Percentiles rank a stretch among this genome's conserved stretches.
Evolutionary conservation across 2,797 vertebrate genomes (phyloP).

Genomic region (Nyctalus aviator): DNA sequence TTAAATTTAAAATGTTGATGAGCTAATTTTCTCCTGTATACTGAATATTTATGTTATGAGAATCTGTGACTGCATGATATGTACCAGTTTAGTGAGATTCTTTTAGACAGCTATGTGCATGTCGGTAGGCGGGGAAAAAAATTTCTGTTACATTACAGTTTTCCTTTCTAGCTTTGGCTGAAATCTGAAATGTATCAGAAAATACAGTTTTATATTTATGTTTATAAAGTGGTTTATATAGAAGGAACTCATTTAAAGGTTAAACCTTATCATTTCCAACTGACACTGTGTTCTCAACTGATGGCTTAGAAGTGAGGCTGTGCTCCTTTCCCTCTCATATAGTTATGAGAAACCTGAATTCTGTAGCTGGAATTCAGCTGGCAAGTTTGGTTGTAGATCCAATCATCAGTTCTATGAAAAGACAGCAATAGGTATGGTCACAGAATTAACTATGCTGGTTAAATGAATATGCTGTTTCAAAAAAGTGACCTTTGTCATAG

Average conservation of each 20-base stretch:
- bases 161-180: not conserved
- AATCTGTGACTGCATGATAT: constrained; percentile 22
- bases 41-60: constrained; percentile 28
- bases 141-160: not conserved
- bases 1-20: constrained; percentile 57
- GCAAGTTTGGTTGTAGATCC: constrained; percentile 36
- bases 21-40: not conserved
- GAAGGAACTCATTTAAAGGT: constrained; percentile 43
- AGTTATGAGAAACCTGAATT: constrained; percentile 23
- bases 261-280: constrained; percentile 27
- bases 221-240: constrained; percentile 45
- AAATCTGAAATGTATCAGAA: not conserved
- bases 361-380: constrained; percentile 31
- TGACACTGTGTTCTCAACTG: not conserved
- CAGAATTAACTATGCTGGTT: constrained; percentile 54
- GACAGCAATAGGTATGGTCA: not conserved
- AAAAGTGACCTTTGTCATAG: constrained; percentile 2
- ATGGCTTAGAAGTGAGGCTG: not conserved
- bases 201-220: constrained; percentile 59
- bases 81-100: not conserved
- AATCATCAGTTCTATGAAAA: constrained; percentile 9
- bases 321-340: not conserved
- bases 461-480: not conserved
- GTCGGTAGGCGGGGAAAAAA: not conserved
- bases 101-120: constrained; percentile 24